These are phyloP conservation scores for Gymnothorax reevesii DNA, from an alignment of 2,797 vertebrate species.

Conservation along the genomic window DNA sequence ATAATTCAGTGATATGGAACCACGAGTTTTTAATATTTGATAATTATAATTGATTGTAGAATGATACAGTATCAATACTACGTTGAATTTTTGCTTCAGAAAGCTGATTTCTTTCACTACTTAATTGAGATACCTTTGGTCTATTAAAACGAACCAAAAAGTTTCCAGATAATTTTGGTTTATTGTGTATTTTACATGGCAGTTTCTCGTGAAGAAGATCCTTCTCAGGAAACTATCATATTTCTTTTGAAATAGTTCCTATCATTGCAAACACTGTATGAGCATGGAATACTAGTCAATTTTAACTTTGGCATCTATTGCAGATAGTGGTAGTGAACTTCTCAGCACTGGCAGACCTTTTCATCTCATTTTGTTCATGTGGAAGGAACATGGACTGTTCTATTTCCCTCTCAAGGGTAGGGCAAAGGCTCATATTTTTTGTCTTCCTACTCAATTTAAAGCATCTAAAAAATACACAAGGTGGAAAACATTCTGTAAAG, in stretches of 20 bases:
- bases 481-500: no score
- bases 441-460: not conserved
- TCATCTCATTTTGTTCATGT: not conserved
- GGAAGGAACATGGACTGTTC: not conserved
- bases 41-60: no score
- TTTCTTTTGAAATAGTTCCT: not conserved
- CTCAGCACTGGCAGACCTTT: not conserved
- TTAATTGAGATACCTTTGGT: no score
- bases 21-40: no score
- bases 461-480: no score
- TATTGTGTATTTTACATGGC: not conserved
- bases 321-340: not conserved
- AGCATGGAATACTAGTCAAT: slow-evolving; percentile 20
- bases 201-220: slow-evolving; percentile 5
- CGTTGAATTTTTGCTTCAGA: no score
- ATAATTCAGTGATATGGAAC: no score
- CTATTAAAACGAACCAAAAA: no score
- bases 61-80: no score
- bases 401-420: not conserved
- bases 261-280: not conserved
- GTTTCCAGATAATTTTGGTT: no score
- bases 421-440: not conserved
- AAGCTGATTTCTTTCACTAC: no score
- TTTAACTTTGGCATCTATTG: not conserved
- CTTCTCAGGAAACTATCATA: not conserved